Evolutionary conservation across 2,113 vertebrate genomes (phyloP), one percentile per base, ranked within the genome.

Genomic region (Picathartes gymnocephalus): DNA sequence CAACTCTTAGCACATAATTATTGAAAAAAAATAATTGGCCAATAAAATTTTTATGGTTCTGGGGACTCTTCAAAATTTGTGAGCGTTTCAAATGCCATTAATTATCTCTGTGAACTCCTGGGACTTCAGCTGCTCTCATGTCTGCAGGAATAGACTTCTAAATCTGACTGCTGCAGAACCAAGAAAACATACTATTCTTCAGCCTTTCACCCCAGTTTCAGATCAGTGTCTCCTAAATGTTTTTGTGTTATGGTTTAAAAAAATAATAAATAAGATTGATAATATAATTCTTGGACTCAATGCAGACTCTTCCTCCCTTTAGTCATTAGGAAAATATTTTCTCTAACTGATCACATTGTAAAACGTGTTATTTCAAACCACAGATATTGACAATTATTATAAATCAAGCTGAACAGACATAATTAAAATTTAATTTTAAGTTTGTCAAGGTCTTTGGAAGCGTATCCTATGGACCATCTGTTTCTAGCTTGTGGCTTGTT

Each of bases 271-370:
- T 95, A 90, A 97, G 93, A 95, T 96, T 92, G 90, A 95, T 97
- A 93, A 81, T 95, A 94, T 95, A 94, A 81, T 97, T 96, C 90
- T 96, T 97, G 94, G 92, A 95, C 85, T 70, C 72, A 10, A 5
- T 84, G 54, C 70, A 85, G 80, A 79, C 90, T 96, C 97, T 88
- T 95, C 92, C 79, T 94, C 86, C 48, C 79, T 92, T 95, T 94
- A 86, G 88, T 96, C 92, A 95, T 93, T 94, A 93, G 80, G 86
- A 95, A 97, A 96, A 92, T 93, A 92, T 96, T 97, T 96, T 95
- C 66, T 91, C 90, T 95, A 50, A 95, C 93, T 88, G 90, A 95
- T 96, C 62, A 1, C 70, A 78, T 82, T 93, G 81, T 95, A 96
- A 97, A 95, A 93, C 12, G 74, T 95, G 95, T 96, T 96, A 96